phyloP scores from a whole-genome alignment of 1,140 invertebrate species.

The Kradibia gibbosae region DNA sequence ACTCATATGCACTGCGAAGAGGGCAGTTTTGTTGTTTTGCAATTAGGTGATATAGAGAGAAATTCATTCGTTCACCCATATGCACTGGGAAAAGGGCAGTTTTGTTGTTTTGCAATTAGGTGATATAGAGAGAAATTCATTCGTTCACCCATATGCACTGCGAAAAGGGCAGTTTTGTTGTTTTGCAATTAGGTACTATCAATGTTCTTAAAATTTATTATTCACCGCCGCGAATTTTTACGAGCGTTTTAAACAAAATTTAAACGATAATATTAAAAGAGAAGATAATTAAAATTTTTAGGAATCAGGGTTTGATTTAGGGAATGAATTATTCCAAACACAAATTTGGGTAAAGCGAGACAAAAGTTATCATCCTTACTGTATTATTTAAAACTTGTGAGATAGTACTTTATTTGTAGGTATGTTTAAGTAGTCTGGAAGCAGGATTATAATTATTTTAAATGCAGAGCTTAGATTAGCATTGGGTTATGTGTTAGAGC shows the following conservation, averaged over 20 bases:
- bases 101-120: background rate
- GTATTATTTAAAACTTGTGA: background rate
- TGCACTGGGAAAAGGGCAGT: background rate
- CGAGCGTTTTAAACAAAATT: too few species aligned
- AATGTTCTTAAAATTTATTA: background rate
- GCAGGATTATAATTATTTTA: background rate
- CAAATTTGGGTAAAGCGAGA: too few species aligned
- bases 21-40: background rate
- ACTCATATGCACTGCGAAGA: background rate
- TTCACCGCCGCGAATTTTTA: background rate
- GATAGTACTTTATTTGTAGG: too few species aligned
- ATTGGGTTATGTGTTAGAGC: background rate
- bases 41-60: constrained; percentile 3
- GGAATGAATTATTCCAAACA: too few species aligned
- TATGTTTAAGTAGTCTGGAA: too few species aligned
- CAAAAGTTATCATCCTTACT: background rate
- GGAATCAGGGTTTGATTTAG: too few species aligned
- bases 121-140: constrained; percentile 2
- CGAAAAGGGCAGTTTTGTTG: background rate
- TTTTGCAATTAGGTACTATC: background rate
- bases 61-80: background rate
- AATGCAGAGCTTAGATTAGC: background rate
- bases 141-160: background rate
- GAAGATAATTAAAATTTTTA: too few species aligned
- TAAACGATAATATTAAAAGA: too few species aligned